A percentile compares a stretch with the other conserved stretches of the same genome.
phyloP scores from a whole-genome alignment of 2,888 invertebrate species.

The Parelbella ahira region DNA sequence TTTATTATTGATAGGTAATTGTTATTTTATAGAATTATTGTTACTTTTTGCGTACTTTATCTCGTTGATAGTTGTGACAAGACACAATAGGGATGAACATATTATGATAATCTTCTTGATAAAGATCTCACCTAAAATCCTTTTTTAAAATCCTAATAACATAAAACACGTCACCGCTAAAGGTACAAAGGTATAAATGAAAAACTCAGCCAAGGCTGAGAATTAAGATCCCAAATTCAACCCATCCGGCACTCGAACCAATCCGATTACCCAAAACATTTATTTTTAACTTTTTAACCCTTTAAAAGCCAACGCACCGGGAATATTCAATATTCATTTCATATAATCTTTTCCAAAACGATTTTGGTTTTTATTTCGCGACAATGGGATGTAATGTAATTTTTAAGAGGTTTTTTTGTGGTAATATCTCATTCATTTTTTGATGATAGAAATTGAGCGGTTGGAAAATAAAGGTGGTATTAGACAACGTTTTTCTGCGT shows the following conservation, averaged over 20 bases:
- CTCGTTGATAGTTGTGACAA: too few species aligned
- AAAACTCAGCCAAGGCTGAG: conserved; percentile 2
- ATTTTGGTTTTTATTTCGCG: conserved; percentile 28
- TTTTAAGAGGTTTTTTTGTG: conserved; percentile 17
- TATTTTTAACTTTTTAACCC: conserved; percentile 45
- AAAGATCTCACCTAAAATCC: too few species aligned
- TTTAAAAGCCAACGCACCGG: conserved; percentile 50
- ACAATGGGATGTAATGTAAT: conserved; percentile 18
- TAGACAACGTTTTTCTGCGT: too few species aligned
- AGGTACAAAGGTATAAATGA: conserved; percentile 9
- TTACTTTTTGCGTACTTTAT: too few species aligned
- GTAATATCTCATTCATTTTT: conserved; percentile 28
- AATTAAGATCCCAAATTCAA: conserved; percentile 5
- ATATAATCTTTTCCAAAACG: conserved; percentile 37
- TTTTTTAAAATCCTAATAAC: conserved; percentile 2
- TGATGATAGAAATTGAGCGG: conserved; percentile 25
- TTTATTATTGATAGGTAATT: too few species aligned
- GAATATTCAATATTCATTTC: conserved; percentile 39
- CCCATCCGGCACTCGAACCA: conserved; percentile 26
- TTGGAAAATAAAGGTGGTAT: conserved; percentile 21
- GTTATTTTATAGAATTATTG: too few species aligned
- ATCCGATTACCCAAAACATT: conserved; percentile 57
- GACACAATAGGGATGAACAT: too few species aligned
- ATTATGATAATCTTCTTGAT: too few species aligned
- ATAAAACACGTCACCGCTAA: conserved; percentile 13